phyloP scores from a whole-genome alignment of 1,140 invertebrate species.

The Meloidogyne floridensis region DNA sequence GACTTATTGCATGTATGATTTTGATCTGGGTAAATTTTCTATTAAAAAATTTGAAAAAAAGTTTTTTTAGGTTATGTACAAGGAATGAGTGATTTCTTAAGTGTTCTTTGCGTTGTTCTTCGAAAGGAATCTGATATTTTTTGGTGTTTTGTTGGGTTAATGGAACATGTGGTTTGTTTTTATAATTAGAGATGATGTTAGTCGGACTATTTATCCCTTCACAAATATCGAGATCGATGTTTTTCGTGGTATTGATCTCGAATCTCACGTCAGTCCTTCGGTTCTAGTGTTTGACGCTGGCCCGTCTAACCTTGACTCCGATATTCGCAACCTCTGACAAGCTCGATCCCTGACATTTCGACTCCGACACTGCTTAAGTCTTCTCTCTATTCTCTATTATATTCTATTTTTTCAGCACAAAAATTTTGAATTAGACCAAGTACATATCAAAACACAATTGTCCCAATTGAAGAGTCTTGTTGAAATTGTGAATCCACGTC shows the following conservation, averaged over 20 bases:
- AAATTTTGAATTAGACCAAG: slow-evolving; percentile 97
- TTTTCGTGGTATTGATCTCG: no score
- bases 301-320: no score
- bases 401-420: slow-evolving; percentile 66
- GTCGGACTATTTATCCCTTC: no score
- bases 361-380: no score
- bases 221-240: no score
- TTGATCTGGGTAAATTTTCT: slow-evolving; percentile 78
- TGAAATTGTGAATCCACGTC: slow-evolving; percentile 78
- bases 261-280: no score
- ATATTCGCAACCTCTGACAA: no score
- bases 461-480: slow-evolving; percentile 81
- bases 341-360: no score
- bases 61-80: slow-evolving; percentile 71
- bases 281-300: no score
- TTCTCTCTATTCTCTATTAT: neutral
- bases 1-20: slow-evolving; percentile 99
- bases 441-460: slow-evolving; percentile 92
- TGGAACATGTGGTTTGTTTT: slow-evolving; percentile 74
- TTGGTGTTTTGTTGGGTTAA: slow-evolving; percentile 99
- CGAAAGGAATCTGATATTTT: slow-evolving; percentile 92
- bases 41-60: slow-evolving; percentile 3
- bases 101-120: slow-evolving; percentile 86
- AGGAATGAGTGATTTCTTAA: slow-evolving; percentile 93
- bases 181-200: no score